Conservation (phyloP, 2,797 vertebrate species). For the Pelodytes ibericus region DNA sequence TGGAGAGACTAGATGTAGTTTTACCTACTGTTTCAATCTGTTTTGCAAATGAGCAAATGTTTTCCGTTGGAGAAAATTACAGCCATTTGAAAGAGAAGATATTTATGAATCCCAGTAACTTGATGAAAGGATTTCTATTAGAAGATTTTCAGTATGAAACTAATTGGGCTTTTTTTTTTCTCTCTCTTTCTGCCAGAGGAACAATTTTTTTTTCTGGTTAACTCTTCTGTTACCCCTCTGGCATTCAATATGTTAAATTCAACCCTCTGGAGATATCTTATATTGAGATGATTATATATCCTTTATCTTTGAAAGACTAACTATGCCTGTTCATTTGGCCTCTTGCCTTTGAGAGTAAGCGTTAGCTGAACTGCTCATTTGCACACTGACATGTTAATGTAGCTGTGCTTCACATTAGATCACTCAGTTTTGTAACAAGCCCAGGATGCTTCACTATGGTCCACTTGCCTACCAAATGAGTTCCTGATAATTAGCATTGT, state of each 20-base stretch:
- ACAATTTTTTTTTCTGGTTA: neutral
- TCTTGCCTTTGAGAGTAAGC: constrained; percentile 25
- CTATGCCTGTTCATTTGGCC: neutral
- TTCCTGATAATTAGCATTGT: constrained; percentile 54
- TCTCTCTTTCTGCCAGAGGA: no score
- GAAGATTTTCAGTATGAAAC: neutral
- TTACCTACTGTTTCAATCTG: neutral
- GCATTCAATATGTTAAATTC: no score
- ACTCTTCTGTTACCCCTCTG: no score
- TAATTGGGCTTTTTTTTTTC: neutral
- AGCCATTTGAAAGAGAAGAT: neutral
- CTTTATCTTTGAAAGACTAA: constrained; percentile 20
- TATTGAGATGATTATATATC: neutral
- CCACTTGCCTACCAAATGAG: constrained; percentile 54
- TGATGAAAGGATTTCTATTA: neutral
- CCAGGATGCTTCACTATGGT: constrained; percentile 44
- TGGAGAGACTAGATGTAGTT: neutral
- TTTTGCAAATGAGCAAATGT: neutral
- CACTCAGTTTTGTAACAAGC: constrained; percentile 49
- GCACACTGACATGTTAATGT: constrained; percentile 50
- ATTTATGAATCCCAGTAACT: neutral
- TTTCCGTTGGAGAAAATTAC: neutral
- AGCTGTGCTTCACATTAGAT: constrained; percentile 42
- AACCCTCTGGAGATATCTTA: no score
- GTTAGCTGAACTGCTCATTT: constrained; percentile 44